Conservation (phyloP, 2,888 invertebrate species). For the Calameuta pallipes region DNA sequence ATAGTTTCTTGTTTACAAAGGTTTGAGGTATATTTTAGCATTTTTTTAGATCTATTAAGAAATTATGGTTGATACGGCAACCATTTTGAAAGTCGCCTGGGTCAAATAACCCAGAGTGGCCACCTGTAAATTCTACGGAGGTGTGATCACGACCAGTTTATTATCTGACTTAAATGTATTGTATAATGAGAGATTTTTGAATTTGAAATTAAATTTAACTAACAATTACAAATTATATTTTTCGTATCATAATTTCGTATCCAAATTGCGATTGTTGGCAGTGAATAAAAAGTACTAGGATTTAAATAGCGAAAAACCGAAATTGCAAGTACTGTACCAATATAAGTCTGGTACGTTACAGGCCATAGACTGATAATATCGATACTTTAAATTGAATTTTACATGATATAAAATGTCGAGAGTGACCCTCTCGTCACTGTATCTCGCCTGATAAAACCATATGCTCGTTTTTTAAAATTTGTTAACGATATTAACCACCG, state of each 20-base stretch:
- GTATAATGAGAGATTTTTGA: no score
- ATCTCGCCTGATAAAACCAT: conserved; percentile 10
- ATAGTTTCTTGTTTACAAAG: no score
- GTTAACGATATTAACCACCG: neutral
- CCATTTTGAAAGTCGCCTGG: no score
- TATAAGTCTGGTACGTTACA: neutral
- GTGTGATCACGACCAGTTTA: no score
- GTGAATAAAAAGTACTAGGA: neutral
- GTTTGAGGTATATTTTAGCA: no score
- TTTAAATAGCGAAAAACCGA: conserved; percentile 5
- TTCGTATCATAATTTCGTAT: neutral
- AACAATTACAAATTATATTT: no score
- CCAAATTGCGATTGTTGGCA: neutral
- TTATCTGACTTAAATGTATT: no score
- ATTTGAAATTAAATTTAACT: no score
- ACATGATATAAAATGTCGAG: conserved; percentile 1
- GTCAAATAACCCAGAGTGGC: no score
- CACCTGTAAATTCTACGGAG: no score
- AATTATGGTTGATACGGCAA: no score
- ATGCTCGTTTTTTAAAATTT: conserved; percentile 15
- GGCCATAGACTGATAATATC: neutral
- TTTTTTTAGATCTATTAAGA: no score
- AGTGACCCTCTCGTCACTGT: neutral
- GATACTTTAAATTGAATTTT: neutral
- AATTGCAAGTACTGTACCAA: conserved; percentile 5